phyloP scores from a whole-genome alignment of 2,113 vertebrate species.

The Lasiurus borealis region DNA sequence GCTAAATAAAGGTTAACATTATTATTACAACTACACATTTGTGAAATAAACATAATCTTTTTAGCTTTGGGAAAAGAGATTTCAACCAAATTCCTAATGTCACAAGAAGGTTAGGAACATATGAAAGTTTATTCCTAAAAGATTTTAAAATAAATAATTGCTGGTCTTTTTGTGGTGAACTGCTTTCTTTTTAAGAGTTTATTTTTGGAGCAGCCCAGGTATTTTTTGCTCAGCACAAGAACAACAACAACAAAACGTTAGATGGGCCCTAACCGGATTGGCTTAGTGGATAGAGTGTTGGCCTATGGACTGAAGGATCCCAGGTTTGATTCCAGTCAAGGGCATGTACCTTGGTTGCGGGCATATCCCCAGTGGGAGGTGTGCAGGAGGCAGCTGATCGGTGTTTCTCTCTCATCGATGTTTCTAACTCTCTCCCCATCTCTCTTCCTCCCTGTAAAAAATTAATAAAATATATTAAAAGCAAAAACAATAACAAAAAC shows the following conservation, averaged over 20 bases:
- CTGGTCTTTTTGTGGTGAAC: too few relatives aligned
- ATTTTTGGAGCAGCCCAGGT: neutral
- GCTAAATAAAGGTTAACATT: neutral
- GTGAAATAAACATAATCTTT: neutral
- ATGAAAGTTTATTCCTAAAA: constrained; percentile 21
- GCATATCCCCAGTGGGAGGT: too few relatives aligned
- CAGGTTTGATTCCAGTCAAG: too few relatives aligned
- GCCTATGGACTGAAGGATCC: too few relatives aligned
- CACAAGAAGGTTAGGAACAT: neutral
- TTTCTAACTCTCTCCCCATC: too few relatives aligned
- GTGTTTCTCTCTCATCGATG: too few relatives aligned
- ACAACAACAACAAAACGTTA: neutral
- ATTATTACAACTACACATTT: neutral
- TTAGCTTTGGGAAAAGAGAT: neutral
- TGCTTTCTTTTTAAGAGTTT: neutral
- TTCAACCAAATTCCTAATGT: constrained; percentile 8
- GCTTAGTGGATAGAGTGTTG: too few relatives aligned
- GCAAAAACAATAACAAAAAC: neutral
- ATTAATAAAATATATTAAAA: too few relatives aligned
- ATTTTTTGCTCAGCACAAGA: neutral
- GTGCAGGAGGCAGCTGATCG: too few relatives aligned
- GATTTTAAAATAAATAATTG: neutral
- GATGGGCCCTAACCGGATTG: neutral
- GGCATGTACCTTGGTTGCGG: too few relatives aligned
- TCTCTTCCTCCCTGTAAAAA: too few relatives aligned